Evolutionary conservation across 1,140 invertebrate species (phyloP), one percentile per base, ranked within the genome.

Genomic region (Drosophila mayri): DNA sequence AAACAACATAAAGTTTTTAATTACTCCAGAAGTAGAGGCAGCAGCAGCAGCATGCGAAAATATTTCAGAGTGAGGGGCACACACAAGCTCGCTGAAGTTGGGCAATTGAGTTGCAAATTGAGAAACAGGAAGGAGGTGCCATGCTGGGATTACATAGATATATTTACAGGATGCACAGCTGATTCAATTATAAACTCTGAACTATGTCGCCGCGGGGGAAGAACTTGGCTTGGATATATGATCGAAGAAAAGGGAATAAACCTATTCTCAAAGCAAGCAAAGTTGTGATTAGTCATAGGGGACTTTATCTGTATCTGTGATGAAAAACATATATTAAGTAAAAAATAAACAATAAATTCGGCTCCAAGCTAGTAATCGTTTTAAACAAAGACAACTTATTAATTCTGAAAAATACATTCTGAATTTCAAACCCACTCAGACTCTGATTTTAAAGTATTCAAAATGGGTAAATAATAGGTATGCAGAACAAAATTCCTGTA

Each of bases 1-100:
- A 87, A 90, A 85, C 66, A 74, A 62, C 75, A 82, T 82, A 65
- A 87, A 76, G 65, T 88, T 88, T 72, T 86, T 88, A 79, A 79
- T 79, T 79, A 79, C 68, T 65, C 44, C 54, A 78, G 43, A 14
- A 54, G 65, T 35, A 61, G 41, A 7, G 58, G 46, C 10, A 41
- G 67, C 52, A 44, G 67, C 52, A 44, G 41, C 65, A 44, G 41
- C 65, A 65, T 54, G 49, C 54, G 54, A 60, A 80, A 58, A 40
- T 54, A 75, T 52, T 60, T 9, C 22, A 18, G 46, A 32, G 38
- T 30, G 7, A 35, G 32, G 40, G 52, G 40, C 20, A 70, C 8
- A 65, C 18, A 47, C 30, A 37, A 55, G 18, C 70, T 54, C 22
- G 5, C 41, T 52, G 43, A 62, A 68, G 73, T 76, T 68, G 55